Evolutionary conservation across 2,113 vertebrate species (phyloP).

Genomic region (Centropus unirufus): DNA sequence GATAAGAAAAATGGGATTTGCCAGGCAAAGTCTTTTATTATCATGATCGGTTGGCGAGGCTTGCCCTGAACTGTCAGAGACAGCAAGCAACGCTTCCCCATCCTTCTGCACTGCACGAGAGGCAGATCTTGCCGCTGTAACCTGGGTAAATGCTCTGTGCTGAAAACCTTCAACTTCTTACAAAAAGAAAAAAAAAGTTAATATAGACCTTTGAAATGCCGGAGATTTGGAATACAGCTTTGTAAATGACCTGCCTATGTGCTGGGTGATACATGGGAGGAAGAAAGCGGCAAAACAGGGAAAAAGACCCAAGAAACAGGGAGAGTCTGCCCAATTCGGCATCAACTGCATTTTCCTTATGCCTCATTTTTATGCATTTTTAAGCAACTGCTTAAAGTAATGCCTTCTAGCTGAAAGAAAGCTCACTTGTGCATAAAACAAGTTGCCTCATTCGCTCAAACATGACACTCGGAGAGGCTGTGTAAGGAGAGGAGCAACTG

Average conservation of each 20-base stretch:
- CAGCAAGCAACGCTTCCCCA: not conserved
- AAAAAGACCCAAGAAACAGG: not conserved
- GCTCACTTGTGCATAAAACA: not conserved
- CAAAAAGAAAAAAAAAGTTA: not conserved
- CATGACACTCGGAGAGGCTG: not conserved
- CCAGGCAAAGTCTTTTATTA: not conserved
- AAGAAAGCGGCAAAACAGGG: not conserved
- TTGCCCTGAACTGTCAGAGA: not conserved
- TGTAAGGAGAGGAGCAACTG: not conserved
- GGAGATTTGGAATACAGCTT: not conserved
- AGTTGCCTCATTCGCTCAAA: not conserved
- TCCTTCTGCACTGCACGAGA: not conserved
- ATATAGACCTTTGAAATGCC: not conserved
- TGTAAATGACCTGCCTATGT: not conserved
- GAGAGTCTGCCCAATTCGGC: not conserved
- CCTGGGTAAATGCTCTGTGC: not conserved
- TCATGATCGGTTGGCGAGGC: not conserved
- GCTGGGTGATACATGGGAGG: not conserved
- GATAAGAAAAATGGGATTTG: not conserved
- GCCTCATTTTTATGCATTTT: not conserved
- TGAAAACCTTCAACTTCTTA: not conserved
- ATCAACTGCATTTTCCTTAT: fast-evolving
- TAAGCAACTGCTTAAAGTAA: not conserved
- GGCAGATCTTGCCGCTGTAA: not conserved
- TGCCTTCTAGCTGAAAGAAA: not conserved